A percentile compares a stretch with the other conserved stretches of the same genome.
Conservation (phyloP, 2,113 vertebrate species). For the Brachyistius frenatus region DNA sequence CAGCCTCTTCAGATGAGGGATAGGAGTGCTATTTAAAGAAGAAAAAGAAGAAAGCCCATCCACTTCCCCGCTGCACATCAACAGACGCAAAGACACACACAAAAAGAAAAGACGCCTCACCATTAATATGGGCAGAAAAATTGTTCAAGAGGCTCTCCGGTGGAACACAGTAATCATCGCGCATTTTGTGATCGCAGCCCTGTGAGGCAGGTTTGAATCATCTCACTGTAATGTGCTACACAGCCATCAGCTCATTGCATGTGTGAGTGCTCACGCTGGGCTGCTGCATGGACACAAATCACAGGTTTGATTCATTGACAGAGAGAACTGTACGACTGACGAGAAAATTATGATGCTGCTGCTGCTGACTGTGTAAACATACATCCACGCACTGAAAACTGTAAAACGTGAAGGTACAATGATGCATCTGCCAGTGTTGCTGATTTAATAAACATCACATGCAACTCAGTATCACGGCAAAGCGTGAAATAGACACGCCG, state of each 20-base stretch:
- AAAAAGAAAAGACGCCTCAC: conserved; percentile 2
- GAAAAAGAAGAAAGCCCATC: not conserved
- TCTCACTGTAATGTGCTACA: conserved; percentile 1
- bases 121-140: conserved; percentile 22
- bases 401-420: not conserved
- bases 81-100: not conserved
- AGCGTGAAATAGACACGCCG: too few relatives aligned
- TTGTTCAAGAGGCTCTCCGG: not conserved
- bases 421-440: not conserved
- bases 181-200: conserved; percentile 19
- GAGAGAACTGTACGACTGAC: not conserved
- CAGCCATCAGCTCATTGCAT: conserved; percentile 26
- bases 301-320: not conserved
- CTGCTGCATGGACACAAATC: conserved; percentile 11
- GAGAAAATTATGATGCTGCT: conserved; percentile 8
- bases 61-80: not conserved
- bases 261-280: not conserved
- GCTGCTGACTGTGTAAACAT: conserved; percentile 4
- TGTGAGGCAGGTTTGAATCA: conserved; percentile 13
- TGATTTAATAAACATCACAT: too few relatives aligned
- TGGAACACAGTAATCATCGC: conserved; percentile 33
- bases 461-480: too few relatives aligned
- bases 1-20: conserved; percentile 29
- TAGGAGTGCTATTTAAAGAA: conserved; percentile 25
- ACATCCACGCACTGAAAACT: too few relatives aligned